phyloP scores from a whole-genome alignment of 2,113 vertebrate genomes.

The Pycnonotus jocosus region DNA sequence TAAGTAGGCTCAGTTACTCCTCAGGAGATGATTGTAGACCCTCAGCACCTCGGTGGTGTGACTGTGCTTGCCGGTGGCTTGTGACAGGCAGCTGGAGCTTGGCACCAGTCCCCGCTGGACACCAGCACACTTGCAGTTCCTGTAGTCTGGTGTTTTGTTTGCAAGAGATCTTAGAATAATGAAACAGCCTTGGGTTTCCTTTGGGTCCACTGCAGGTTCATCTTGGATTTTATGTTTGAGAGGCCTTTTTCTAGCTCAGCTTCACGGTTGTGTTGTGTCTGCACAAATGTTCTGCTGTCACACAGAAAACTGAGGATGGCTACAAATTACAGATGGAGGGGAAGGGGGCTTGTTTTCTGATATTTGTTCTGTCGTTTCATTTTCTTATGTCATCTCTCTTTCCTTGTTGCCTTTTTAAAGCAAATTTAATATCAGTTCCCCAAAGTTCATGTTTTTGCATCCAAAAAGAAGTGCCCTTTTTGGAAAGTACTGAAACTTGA shows the following conservation, averaged over 20 bases:
- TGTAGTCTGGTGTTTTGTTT: background rate
- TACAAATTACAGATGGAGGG: background rate
- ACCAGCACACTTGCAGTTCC: background rate
- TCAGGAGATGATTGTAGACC: rapidly evolving
- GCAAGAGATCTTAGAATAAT: background rate
- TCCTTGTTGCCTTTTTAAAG: background rate
- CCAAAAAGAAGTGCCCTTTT: background rate
- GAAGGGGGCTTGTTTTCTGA: rapidly evolving
- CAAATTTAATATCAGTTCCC: background rate
- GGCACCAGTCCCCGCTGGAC: background rate
- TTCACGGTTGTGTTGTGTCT: background rate
- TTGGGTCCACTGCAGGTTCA: rapidly evolving
- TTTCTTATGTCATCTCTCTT: background rate
- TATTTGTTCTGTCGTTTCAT: background rate
- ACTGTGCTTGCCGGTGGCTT: background rate
- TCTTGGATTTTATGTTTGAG: background rate
- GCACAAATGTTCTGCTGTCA: background rate
- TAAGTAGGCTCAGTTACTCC: background rate
- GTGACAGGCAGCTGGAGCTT: background rate
- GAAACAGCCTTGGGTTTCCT: background rate
- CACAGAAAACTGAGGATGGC: background rate
- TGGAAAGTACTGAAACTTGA: background rate
- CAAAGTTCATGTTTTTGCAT: background rate
- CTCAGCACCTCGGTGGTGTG: background rate
- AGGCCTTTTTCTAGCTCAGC: background rate